Conservation (phyloP, 2,113 vertebrate species). For the Glaucomys volans region DNA sequence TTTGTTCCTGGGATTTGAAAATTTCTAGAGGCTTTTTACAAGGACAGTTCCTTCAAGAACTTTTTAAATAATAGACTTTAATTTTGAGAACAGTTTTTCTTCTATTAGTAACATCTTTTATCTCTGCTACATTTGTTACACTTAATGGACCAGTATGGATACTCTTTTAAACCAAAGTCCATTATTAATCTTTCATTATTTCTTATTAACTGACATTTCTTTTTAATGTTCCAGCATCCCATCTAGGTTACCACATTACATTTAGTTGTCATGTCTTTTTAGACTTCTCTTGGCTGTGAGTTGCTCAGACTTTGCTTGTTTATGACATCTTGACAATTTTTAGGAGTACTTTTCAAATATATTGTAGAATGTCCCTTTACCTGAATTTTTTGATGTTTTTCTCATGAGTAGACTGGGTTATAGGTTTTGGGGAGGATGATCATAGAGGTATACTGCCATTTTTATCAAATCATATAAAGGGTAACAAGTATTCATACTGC, state of each 20-base stretch:
- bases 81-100: background rate
- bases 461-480: background rate
- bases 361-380: background rate
- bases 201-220: background rate
- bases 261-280: background rate
- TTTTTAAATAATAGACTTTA: background rate
- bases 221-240: background rate
- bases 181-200: background rate
- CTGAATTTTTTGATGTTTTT: background rate
- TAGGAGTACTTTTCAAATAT: background rate
- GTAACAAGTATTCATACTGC: background rate
- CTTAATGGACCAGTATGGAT: background rate
- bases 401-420: background rate
- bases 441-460: background rate
- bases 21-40: background rate
- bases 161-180: background rate
- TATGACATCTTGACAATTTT: background rate
- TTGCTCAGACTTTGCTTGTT: conserved; percentile 8
- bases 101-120: background rate
- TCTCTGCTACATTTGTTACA: background rate
- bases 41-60: background rate
- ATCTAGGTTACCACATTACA: background rate
- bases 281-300: background rate
- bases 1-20: background rate
- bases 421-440: background rate